These are phyloP conservation scores for Thinocorus orbignyianus DNA, from an alignment of 2,113 vertebrate genomes.

Conservation along the genomic window DNA sequence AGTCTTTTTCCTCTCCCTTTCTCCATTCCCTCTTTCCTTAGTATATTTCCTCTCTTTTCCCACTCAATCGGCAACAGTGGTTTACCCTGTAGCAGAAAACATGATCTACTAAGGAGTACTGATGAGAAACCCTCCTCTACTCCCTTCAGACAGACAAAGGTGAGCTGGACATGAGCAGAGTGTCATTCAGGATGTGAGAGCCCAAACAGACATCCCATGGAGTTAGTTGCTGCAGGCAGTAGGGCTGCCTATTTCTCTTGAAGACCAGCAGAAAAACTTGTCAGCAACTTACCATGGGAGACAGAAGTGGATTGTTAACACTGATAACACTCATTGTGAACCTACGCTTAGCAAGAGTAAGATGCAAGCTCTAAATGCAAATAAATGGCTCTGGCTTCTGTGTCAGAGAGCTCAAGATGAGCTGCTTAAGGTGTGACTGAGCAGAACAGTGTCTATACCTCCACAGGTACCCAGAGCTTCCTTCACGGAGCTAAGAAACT, in stretches of 20 bases:
- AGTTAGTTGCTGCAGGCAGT: neutral
- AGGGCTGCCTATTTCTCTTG: neutral
- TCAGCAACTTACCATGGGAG: rapidly evolving
- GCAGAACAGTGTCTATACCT: neutral
- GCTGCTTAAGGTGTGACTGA: neutral
- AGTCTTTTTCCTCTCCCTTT: neutral
- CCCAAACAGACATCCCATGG: neutral
- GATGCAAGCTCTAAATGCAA: neutral
- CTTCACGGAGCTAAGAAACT: neutral
- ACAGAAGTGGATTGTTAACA: neutral
- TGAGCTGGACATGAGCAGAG: neutral
- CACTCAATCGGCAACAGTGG: neutral
- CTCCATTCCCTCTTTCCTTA: neutral
- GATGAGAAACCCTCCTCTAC: neutral
- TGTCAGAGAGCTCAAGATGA: neutral
- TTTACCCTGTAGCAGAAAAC: neutral
- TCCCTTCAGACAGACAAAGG: neutral
- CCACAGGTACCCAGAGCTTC: neutral
- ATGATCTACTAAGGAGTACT: neutral
- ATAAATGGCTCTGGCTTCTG: neutral
- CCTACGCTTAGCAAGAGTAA: neutral
- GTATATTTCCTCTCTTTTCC: neutral
- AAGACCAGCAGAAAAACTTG: conserved; percentile 4
- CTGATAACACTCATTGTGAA: neutral
- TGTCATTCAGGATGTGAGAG: neutral